phyloP scores from a whole-genome alignment of 2,888 invertebrate genomes.

The Gari tellinella region DNA sequence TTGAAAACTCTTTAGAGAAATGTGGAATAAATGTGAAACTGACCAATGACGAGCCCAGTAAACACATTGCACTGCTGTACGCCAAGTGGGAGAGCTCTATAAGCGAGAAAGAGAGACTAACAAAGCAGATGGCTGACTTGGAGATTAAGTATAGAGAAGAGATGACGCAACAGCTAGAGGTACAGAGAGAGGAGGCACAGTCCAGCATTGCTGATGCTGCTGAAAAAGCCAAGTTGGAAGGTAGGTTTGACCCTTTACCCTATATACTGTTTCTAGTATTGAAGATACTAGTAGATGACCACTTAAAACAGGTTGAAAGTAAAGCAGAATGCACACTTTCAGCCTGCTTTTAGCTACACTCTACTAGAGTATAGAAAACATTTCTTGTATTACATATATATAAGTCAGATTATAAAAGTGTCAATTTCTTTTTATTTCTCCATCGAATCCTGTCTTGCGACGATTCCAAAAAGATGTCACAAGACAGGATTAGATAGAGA shows the following conservation, averaged over 20 bases:
- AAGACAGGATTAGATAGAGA: no score
- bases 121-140: slow-evolving; percentile 68
- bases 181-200: slow-evolving; percentile 68
- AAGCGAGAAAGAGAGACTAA: slow-evolving; percentile 74
- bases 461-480: no score
- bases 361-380: no score
- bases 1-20: slow-evolving; percentile 78
- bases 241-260: slow-evolving; percentile 49
- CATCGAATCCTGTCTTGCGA: no score
- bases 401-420: no score
- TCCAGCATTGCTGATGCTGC: slow-evolving; percentile 73
- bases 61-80: slow-evolving; percentile 76
- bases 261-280: no score
- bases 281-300: no score
- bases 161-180: slow-evolving; percentile 64
- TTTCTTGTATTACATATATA: no score
- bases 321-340: no score
- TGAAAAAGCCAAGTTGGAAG: slow-evolving; percentile 78
- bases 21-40: slow-evolving; percentile 82
- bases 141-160: slow-evolving; percentile 74
- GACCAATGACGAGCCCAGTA: slow-evolving; percentile 79
- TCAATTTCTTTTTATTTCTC: no score
- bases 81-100: slow-evolving; percentile 77
- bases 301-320: no score
- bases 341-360: no score